Evolutionary conservation across 2,888 invertebrate genomes (phyloP), one percentile per base, ranked within the genome.

Genomic region (Drepana falcataria): DNA sequence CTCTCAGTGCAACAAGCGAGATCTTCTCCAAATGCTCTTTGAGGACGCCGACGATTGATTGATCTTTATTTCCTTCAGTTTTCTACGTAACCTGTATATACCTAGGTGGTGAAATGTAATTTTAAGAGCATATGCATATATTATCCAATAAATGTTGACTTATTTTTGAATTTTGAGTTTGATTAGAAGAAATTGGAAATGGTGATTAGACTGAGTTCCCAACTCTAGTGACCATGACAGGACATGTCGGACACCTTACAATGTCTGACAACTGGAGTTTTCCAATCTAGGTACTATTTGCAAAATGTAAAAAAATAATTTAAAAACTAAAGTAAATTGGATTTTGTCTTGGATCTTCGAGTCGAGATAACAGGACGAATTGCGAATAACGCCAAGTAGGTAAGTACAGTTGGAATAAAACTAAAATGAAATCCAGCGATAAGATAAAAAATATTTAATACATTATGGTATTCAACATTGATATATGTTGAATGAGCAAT

Each of bases 21-120:
- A 95, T 33, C 91, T 97, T 4, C 92, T 97, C 1, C 93, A 95
- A 68, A 95, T 97, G 95, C 81, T 97, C 63, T 94, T 97, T 68
- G 93, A 94, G 61, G 95, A 96, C 57, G 94, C 95, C 55, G 94
- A 94, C 52, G 79, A 67, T 61, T 55, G 51, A 51, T 33, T 3
- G 5, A 5, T 1, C 40, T 33, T 7, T 33, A 2, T 40, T 37
- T 4, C 37, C 37, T 21, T 49, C 1, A n/a, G 9, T 37, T 49
- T 37, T 41, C 7, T 51, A 51, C 6, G 33, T 34, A 7, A 4
- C 44, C 37, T 41, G 41, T 51, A 41, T 51, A 51, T 37, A 21
- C 40, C 6, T 40, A 9, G 44, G 5, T 44, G 9, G 3, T 51
- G 40, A 41, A 9, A 51, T n/a, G 34, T 51, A 51, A 51, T 51